Evolutionary conservation across 2,113 vertebrate genomes (phyloP), one percentile per base, ranked within the genome.

Genomic region (Marmota monax): DNA sequence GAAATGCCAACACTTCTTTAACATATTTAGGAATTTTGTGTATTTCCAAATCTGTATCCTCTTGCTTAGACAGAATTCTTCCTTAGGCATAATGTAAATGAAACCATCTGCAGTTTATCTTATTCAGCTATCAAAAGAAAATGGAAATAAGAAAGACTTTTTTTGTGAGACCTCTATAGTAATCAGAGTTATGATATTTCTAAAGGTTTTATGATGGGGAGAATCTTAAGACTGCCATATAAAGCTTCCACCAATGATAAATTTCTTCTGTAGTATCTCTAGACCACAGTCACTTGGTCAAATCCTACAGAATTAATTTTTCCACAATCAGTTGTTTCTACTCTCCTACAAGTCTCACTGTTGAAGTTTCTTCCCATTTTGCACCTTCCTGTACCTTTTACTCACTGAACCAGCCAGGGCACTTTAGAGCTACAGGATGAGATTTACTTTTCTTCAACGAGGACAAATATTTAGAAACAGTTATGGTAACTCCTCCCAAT

Each of bases 31-130:
- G 5, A 90, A 61, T 7, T 80, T 56, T 53, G 5, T 70, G 2
- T 39, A 70, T 61, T 20, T 84, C 18, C 73, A 74, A 56, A 67
- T 32, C 14, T 11, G 0, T 83, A 61, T 72, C 27, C 32, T 7
- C 8, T 90, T 79, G 22, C 13, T 80, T 95, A 92, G 39, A 39
- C 27, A 25, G 72, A 67, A 79, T 79, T 86, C 42, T 94, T 90
- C 72, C 22, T 91, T 77, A 56, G 10, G 17, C 76, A 37, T 69
- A 65, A 83, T n/a, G 20, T 83, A 79, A 92, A 79, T 51, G 13
- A 89, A 16, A 88, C 3, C 25, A 63, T 63, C 61, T 63, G 61
- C 23, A 63, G 23, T 65, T 69, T 95, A 70, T 45, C 42, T 82
- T 78, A 27, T 86, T 76, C 86, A 56, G 76, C 18, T 65, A 76